Base-by-base conservation (phyloP, 2,113 vertebrate genomes). In the Thryonomys swinderianus region DNA sequence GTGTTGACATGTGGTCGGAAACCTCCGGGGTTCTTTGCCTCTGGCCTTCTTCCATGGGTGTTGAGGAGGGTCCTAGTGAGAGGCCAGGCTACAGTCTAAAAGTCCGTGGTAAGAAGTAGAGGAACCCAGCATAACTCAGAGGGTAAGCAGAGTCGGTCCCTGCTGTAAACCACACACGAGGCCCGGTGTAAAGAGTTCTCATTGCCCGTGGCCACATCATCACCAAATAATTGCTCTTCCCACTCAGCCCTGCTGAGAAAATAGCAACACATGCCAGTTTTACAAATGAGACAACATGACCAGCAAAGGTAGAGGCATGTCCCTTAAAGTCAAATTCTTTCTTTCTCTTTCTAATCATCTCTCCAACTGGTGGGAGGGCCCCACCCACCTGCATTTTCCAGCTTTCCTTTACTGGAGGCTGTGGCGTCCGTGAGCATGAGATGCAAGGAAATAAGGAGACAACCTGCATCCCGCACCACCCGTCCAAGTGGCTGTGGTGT, bases 401-500 rank as follows among this genome's bases (percentile, higher is more conserved):
- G 23, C 55, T 51, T 80, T 30, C 67, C 17, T 74, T 85, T 37
- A 10, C 64, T 48, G 5, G 21, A 79, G 30, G 5, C 67, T 59
- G 10, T 78, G 55, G 34, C 40, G 11, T 55, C 51, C 59, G 23
- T 5, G 27, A 27, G 20, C 3, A 23, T 1, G 27, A 21, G 4
- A 27, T 21, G 23, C 18, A 5, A 16, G 32, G n/a, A n/a, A 18
- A 3, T 2, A 2, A 81, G 42, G 34, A 42, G 48, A 23, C 34
- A 6, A 13, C 10, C 14, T 9, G 25, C 3, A 13, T 14, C 37
- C 21, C 12, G 6, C 23, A 34, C 17, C 30, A 57, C 11, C 45
- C 6, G 21, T 18, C 61, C 10, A 0, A 10, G 27, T 2, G 20
- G 23, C 66, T 14, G 6, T 42, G 59, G 20, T 2, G 0, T 66